These are phyloP conservation scores for Junonia oenone DNA, from an alignment of 2,888 invertebrate species.

Conservation along the genomic window DNA sequence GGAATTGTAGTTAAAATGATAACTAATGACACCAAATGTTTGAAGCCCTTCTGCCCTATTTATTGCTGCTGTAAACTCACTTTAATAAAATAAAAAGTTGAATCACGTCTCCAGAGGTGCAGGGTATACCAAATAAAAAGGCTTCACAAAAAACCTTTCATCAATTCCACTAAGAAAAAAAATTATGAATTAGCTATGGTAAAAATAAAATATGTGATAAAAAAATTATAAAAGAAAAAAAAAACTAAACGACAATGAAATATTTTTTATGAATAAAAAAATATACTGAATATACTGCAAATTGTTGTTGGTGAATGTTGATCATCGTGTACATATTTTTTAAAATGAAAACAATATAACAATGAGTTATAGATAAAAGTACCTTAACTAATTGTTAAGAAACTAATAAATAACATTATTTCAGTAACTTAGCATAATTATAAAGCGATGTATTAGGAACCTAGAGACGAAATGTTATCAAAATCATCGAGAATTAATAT, in stretches of 20 bases:
- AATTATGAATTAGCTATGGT: conserved; percentile 33
- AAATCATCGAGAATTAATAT: neutral
- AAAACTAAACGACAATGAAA: neutral
- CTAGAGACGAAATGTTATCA: neutral
- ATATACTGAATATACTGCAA: no score
- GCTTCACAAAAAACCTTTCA: conserved; percentile 45
- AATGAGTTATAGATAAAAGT: neutral
- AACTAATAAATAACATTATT: neutral
- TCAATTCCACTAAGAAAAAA: conserved; percentile 50
- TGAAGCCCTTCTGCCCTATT: conserved; percentile 36
- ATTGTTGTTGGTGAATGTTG: neutral
- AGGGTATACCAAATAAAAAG: conserved; percentile 45
- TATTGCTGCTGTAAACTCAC: conserved; percentile 43
- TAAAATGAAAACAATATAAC: neutral
- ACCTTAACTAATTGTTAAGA: neutral
- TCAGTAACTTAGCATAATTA: neutral
- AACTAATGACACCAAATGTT: conserved; percentile 27
- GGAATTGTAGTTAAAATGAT: conserved; percentile 6
- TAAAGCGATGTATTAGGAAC: conserved; percentile 1
- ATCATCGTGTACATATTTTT: neutral
- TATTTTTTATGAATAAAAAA: neutral
- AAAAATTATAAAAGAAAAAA: neutral
- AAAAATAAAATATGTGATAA: neutral
- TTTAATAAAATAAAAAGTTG: conserved; percentile 35
- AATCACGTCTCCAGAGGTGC: conserved; percentile 39